Evolutionary conservation across 1,140 invertebrate genomes (phyloP).

Genomic region (Zophobas atratus): DNA sequence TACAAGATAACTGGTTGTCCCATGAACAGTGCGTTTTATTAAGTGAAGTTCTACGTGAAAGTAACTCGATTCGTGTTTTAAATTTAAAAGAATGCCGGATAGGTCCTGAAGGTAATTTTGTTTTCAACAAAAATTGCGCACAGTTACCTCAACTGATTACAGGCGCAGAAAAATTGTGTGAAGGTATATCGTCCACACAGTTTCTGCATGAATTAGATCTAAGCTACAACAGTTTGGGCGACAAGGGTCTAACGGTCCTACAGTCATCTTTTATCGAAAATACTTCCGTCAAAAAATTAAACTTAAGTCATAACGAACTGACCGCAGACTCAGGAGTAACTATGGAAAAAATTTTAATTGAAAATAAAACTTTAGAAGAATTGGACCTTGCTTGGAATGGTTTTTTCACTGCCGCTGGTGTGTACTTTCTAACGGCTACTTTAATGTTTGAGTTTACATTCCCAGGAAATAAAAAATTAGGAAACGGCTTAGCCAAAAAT

Average conservation of each 20-base stretch:
- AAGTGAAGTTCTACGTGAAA: conserved; percentile 66
- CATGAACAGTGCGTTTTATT: conserved; percentile 67
- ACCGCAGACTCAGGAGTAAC: conserved; percentile 60
- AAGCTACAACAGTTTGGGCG: conserved; percentile 66
- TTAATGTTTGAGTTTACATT: conserved; percentile 12
- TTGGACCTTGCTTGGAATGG: conserved; percentile 70
- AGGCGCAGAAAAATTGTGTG: conserved; percentile 62
- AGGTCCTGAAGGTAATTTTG: conserved; percentile 60
- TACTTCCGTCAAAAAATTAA: conserved; percentile 64
- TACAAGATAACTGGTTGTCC: conserved; percentile 68
- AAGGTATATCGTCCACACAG: conserved; percentile 61
- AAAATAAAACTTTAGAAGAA: conserved; percentile 66
- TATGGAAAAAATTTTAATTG: conserved; percentile 66
- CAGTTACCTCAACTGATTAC: background rate
- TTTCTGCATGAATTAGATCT: conserved; percentile 65
- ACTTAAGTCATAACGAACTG: conserved; percentile 68
- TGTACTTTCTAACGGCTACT: background rate
- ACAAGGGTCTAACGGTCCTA: conserved; percentile 65
- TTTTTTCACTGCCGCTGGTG: conserved; percentile 60
- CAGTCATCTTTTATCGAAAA: conserved; percentile 62
- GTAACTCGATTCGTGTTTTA: conserved; percentile 64
- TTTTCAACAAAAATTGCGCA: background rate
- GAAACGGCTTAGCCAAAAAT: conserved; percentile 49
- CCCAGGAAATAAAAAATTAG: conserved; percentile 52
- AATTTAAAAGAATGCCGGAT: conserved; percentile 69